A percentile compares a stretch with the other conserved stretches of the same genome.
Conservation (phyloP, 2,113 vertebrate genomes). For the Hymenochirus boettgeri region DNA sequence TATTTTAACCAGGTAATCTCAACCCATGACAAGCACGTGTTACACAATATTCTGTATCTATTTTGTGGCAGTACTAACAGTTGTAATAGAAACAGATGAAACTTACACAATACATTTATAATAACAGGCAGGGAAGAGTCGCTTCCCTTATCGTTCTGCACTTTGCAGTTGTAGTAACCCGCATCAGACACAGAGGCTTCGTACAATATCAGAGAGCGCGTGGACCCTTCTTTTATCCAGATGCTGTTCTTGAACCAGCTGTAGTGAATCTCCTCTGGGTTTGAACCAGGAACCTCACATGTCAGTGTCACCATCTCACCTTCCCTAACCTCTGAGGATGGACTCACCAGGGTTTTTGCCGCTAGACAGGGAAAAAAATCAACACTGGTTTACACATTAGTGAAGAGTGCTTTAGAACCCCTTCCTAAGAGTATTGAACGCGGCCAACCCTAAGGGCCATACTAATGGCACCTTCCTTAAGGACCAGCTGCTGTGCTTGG, state of each 20-base stretch:
- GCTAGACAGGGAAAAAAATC: slow-evolving; percentile 39
- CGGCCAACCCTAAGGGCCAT: too few species aligned
- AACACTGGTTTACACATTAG: too few species aligned
- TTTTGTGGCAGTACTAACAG: too few species aligned
- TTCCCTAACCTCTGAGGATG: slow-evolving; percentile 44
- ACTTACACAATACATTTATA: slow-evolving; percentile 59
- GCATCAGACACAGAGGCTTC: neutral
- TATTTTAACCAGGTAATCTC: too few species aligned
- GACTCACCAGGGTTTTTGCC: slow-evolving; percentile 48
- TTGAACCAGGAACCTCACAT: slow-evolving; percentile 49
- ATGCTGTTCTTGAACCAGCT: slow-evolving; percentile 60
- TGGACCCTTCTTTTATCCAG: slow-evolving; percentile 41
- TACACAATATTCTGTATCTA: too few species aligned
- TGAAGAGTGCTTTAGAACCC: too few species aligned
- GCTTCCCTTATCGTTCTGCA: slow-evolving; percentile 47
- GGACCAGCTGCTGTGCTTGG: too few species aligned
- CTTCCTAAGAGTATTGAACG: too few species aligned
- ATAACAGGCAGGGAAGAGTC: slow-evolving; percentile 42
- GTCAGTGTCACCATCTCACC: slow-evolving; percentile 51
- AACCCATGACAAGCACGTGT: too few species aligned
- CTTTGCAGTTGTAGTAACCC: slow-evolving; percentile 58
- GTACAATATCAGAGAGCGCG: slow-evolving; percentile 42
- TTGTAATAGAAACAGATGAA: too few species aligned
- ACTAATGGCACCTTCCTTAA: too few species aligned
- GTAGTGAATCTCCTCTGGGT: slow-evolving; percentile 48